Base-by-base conservation (phyloP, 2,113 vertebrate species). In the Hiodon alosoides region DNA sequence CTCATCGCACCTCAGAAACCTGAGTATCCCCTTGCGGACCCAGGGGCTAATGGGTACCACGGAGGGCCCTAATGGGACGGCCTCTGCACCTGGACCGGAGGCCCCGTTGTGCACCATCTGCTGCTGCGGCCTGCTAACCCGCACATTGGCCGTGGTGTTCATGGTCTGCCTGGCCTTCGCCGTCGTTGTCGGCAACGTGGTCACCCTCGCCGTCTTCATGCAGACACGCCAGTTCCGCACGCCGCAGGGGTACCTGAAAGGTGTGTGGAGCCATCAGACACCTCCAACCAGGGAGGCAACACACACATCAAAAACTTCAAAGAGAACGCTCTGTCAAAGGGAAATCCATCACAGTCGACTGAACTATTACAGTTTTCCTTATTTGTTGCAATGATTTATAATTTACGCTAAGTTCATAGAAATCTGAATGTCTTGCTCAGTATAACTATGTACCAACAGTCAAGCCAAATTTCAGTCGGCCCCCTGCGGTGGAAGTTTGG, bases 181-280 rank as follows among this genome's bases (percentile, higher is more conserved):
- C 54, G 91, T 93, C 4, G 87, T 92, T 47, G 71, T 89, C 8
- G 92, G 93, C 69, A 94, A 94, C 13, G 86, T 90, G 74, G 79
- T 93, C 83, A 93, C 90, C 0, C 86, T 94, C 3, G 88, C 88
- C 0, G 92, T 93, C 10, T 91, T 94, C 81, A 87, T 92, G 79
- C 86, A 89, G 80, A 90, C 87, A 0, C 87, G 84, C 74, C 91
- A 92, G 71, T 90, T 90, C 8, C 84, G 88, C 65, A 93, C 91
- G 3, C 86, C 93, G 7, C 93, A 94, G 75, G 90, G 92, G 46
- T 93, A 92, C 78, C 84, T 94, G 67, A 93, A 92, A 92, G 90
- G 91, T 92, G 83, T 14, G 47, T 13, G 16, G 5, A 69, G 48
- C 8, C 67, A 69, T 53, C 31, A 31, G 31, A 31, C 31, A 31